These are phyloP conservation scores for Vicugna pacos DNA, from an alignment of 2,113 vertebrate genomes.

Conservation along the genomic window DNA sequence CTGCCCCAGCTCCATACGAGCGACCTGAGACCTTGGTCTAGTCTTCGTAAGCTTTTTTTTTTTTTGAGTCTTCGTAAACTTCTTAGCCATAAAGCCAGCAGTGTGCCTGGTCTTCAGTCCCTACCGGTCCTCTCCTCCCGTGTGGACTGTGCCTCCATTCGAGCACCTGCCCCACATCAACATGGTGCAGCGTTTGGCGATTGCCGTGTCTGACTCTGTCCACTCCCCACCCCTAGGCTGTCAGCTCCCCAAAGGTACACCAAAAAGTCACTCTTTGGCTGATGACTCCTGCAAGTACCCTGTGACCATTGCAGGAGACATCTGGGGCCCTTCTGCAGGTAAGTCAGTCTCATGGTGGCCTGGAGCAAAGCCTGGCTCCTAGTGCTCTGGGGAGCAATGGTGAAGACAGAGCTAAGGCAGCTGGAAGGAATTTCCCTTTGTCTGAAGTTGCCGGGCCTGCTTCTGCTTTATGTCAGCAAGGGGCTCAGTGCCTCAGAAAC, in stretches of 20 bases:
- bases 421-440: not conserved
- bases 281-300: not conserved
- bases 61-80: not conserved
- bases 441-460: not conserved
- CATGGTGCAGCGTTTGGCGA: not conserved
- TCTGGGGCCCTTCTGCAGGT: not conserved
- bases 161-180: not conserved
- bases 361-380: not conserved
- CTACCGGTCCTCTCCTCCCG: fast-evolving
- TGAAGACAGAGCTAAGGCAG: not conserved
- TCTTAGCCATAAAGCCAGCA: not conserved
- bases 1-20: not conserved
- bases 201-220: not conserved
- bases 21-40: not conserved
- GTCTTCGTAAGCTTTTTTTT: not conserved
- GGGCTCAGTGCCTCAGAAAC: not conserved
- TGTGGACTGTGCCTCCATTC: not conserved
- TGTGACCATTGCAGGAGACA: not conserved
- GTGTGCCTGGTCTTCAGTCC: not conserved
- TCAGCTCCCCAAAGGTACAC: not conserved
- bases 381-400: not conserved
- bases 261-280: not conserved
- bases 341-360: not conserved
- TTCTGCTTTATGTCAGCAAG: not conserved
- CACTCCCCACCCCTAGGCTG: not conserved